Evolutionary conservation across 2,113 vertebrate genomes (phyloP).

Genomic region (Tyto alba): DNA sequence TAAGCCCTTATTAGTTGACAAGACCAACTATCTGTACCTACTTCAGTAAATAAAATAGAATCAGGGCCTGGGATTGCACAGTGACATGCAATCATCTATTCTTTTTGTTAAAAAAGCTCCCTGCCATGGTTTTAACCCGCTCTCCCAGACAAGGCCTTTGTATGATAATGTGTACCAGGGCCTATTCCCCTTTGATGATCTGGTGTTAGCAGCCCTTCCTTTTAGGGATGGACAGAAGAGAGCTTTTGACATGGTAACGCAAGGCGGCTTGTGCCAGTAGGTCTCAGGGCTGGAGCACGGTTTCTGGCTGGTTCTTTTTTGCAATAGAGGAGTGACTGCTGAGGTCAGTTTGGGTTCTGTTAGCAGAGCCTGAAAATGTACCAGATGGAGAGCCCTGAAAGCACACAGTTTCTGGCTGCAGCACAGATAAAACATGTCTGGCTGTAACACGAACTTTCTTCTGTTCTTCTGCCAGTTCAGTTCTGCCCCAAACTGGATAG

Average conservation of each 20-base stretch:
- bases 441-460: not conserved
- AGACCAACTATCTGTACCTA: not conserved
- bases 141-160: not conserved
- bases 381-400: not conserved
- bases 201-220: not conserved
- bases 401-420: conserved; percentile 4
- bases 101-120: not conserved
- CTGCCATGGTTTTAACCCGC: not conserved
- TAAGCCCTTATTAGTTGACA: not conserved
- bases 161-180: not conserved
- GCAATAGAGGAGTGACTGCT: not conserved
- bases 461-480: conserved; percentile 34
- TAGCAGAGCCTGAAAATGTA: not conserved
- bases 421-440: conserved; percentile 5
- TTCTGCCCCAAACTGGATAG: conserved; percentile 6
- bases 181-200: not conserved
- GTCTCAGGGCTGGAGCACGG: not conserved
- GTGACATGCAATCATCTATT: not conserved
- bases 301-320: not conserved
- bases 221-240: not conserved
- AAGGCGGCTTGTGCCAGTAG: not conserved
- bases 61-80: not conserved
- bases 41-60: not conserved
- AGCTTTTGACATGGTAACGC: not conserved
- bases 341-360: not conserved